Percentiles rank a stretch among this genome's conserved stretches.
These are phyloP conservation scores for Hycleus phaleratus DNA, from an alignment of 1,140 invertebrate genomes.

Conservation along the genomic window DNA sequence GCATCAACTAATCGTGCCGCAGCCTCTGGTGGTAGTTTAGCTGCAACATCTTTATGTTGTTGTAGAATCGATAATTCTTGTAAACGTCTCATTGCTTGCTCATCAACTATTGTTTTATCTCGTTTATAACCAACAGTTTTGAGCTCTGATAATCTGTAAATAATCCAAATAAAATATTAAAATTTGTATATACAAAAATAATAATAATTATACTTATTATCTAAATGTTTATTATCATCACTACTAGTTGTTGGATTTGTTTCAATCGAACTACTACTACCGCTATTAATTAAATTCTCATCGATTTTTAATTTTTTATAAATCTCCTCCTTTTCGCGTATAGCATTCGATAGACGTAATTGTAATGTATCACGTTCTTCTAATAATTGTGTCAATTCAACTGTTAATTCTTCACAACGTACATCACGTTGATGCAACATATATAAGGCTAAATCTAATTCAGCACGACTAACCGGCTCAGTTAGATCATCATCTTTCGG, in stretches of 20 bases:
- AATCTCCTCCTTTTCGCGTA: conserved; percentile 61
- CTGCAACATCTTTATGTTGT: conserved; percentile 54
- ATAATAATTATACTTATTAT: no score
- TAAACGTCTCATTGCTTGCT: conserved; percentile 61
- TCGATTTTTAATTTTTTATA: conserved; percentile 33
- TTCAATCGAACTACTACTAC: neutral
- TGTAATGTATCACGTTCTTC: conserved; percentile 81
- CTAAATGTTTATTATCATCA: neutral
- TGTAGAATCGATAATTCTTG: conserved; percentile 65
- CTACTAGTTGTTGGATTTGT: neutral
- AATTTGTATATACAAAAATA: no score
- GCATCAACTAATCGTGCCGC: conserved; percentile 58
- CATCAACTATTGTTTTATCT: conserved; percentile 64
- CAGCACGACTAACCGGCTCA: conserved; percentile 44
- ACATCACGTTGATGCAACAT: conserved; percentile 83
- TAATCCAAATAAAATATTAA: neutral
- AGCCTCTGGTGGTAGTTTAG: conserved; percentile 56
- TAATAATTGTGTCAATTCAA: conserved; percentile 72
- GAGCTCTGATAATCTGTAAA: conserved; percentile 59
- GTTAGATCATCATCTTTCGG: conserved; percentile 24
- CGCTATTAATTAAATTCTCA: neutral
- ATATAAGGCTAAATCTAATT: conserved; percentile 74
- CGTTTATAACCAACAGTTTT: conserved; percentile 62
- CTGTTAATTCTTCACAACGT: conserved; percentile 79
- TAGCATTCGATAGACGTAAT: conserved; percentile 67